Evolutionary conservation across 2,888 invertebrate genomes (phyloP), one percentile per base, ranked within the genome.

Genomic region (Tenthredo mesomela): DNA sequence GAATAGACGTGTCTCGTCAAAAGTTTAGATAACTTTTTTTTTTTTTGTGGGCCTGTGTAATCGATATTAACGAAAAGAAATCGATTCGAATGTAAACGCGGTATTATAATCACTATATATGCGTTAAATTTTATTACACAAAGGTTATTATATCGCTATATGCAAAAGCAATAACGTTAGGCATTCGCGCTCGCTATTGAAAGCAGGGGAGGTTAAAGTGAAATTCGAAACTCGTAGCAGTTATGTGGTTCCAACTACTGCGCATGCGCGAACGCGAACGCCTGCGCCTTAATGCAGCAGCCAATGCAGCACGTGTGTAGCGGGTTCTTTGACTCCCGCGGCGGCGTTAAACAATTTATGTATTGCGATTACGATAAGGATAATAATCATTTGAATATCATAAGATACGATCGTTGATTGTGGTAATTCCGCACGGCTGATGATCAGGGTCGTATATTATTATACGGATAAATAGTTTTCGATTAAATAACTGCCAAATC

Each of bases 291-390:
- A 10, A 18, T 54, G 33, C 77, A 40, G 77, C 54, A 77, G 54
- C 50, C 77, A 25, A 18, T 50, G 50, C 54, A 50, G 33, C 77
- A 77, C 50, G 54, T 33, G 50, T 29, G 75, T 21, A 1, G 33
- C 77, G 18, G 21, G 77, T 6, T 21, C 71, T 43, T 73, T 73
- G 73, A 73, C 73, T 73, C 73, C 73, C 47, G 43, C 43, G 43
- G 21, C 73, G 73, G 1, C 73, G 73, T 25, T 43, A 73, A 77
- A 77, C 18, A 33, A 54, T 54, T 29, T 54, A 37, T 54, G 18
- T 54, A 37, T 50, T 73, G 43, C n/a, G 25, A 43, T 40, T 29
- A 21, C 10, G 40, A 73, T 12, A 40, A 47, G 43, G 21, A 47
- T 9, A 25, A 25, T 43, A 25, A 25, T 43, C 9, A 21, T 54